phyloP scores from a whole-genome alignment of 2,888 invertebrate species.

The Tetragonisca angustula region DNA sequence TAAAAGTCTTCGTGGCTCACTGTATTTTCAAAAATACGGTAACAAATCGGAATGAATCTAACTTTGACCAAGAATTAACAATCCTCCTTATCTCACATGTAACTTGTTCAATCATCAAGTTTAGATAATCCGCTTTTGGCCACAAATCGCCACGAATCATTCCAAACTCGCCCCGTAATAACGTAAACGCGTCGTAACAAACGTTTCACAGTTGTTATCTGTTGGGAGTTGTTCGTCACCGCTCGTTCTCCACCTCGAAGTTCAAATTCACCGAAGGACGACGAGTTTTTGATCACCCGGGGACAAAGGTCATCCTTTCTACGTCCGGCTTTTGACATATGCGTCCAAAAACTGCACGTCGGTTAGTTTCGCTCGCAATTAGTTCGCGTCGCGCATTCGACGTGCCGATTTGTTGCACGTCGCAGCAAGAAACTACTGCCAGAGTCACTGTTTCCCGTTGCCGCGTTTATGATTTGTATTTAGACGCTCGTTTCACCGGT shows the following conservation, averaged over 20 bases:
- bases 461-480: neutral
- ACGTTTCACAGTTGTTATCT: neutral
- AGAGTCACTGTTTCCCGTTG: neutral
- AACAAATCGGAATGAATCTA: neutral
- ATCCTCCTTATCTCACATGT: no score
- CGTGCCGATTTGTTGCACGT: conserved; percentile 21
- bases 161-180: no score
- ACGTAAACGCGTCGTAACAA: no score
- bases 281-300: neutral
- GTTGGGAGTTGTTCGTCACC: neutral
- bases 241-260: conserved; percentile 2
- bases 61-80: neutral
- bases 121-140: no score
- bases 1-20: neutral
- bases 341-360: conserved; percentile 12
- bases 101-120: no score
- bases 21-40: neutral
- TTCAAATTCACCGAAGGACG: neutral
- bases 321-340: conserved; percentile 2
- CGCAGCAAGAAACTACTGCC: neutral
- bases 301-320: conserved; percentile 9
- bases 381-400: conserved; percentile 20
- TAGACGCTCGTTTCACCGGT: neutral
- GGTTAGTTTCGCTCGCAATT: conserved; percentile 11
- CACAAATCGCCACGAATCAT: no score